Conservation (phyloP, 2,113 vertebrate genomes). For the Solenodon paradoxus region DNA sequence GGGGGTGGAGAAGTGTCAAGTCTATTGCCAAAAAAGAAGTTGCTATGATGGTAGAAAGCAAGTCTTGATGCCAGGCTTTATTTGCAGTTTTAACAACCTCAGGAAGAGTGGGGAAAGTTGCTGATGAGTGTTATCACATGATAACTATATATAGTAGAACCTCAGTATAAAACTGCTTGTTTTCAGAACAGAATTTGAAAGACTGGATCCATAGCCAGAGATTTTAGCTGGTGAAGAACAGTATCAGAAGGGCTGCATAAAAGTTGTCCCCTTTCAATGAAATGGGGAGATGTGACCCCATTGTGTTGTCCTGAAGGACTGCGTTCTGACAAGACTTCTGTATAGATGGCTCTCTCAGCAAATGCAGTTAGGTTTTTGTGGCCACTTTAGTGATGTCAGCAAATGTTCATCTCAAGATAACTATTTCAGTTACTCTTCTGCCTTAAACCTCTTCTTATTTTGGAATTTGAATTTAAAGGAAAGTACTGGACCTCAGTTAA, state of each 20-base stretch:
- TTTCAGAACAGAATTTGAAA: neutral
- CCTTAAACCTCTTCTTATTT: constrained; percentile 34
- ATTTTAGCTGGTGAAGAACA: neutral
- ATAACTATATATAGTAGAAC: constrained; percentile 39
- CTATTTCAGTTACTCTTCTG: constrained; percentile 1
- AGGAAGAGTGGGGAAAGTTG: constrained; percentile 29
- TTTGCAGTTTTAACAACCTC: constrained; percentile 36
- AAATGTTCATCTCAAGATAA: neutral
- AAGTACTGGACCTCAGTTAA: neutral
- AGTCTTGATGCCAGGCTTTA: neutral
- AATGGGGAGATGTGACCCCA: neutral
- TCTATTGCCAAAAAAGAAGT: constrained; percentile 22
- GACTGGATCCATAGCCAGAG: neutral
- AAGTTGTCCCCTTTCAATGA: neutral
- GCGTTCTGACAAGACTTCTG: neutral
- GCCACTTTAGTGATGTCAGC: neutral
- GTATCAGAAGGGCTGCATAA: neutral
- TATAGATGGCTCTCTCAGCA: neutral
- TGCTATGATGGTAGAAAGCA: constrained; percentile 24
- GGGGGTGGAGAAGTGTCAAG: constrained; percentile 3
- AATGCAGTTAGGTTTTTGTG: neutral
- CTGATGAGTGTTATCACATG: constrained; percentile 26
- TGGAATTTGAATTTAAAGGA: constrained; percentile 8
- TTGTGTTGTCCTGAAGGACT: neutral
- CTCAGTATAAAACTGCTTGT: constrained; percentile 10